Evolutionary conservation across 2,113 vertebrate species (phyloP).

Genomic region (Plestiodon gilberti): DNA sequence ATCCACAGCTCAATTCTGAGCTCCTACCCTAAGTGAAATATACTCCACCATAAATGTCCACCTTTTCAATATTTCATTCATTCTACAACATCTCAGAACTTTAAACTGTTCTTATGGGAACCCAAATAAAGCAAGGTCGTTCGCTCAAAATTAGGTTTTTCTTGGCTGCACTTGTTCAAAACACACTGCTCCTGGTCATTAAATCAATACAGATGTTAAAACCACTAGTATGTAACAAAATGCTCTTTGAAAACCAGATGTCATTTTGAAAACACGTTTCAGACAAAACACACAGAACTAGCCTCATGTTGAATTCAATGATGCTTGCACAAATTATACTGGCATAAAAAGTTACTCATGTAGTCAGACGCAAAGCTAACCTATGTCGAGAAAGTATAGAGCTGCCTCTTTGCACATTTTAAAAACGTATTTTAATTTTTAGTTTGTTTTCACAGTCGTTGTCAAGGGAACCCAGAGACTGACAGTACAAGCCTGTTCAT

Average conservation of each 20-base stretch:
- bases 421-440: background rate
- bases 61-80: background rate
- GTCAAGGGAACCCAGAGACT: background rate
- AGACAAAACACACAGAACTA: slow-evolving; percentile 34
- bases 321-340: slow-evolving; percentile 30
- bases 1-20: background rate
- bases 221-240: slow-evolving; percentile 31
- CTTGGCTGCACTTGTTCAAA: background rate
- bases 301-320: slow-evolving; percentile 54
- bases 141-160: background rate
- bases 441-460: background rate
- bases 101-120: no score
- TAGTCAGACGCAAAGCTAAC: slow-evolving; percentile 28
- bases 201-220: background rate
- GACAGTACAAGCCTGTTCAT: no score
- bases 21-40: background rate
- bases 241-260: slow-evolving; percentile 27
- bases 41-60: background rate
- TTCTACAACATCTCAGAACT: background rate
- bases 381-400: no score
- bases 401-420: no score
- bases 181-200: slow-evolving; percentile 19
- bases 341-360: background rate
- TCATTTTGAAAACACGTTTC: slow-evolving; percentile 52
- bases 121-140: background rate